Conservation (phyloP, 2,888 invertebrate species). For the Agelastica alni region DNA sequence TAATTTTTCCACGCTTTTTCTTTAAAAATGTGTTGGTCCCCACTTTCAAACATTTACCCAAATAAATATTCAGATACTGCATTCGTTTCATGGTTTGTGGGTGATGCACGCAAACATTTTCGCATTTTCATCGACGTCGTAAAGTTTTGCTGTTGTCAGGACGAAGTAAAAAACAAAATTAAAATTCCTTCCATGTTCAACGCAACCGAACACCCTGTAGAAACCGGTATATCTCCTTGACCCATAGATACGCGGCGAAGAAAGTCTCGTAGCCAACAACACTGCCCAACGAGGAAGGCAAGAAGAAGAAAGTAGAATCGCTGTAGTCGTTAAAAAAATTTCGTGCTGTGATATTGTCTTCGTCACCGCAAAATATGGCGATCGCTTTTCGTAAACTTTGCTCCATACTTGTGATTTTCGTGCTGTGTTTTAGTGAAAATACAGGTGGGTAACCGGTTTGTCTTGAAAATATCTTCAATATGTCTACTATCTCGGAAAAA, state of each 20-base stretch:
- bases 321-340: conserved; percentile 23
- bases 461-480: too few relatives aligned
- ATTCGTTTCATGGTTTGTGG: too few relatives aligned
- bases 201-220: conserved; percentile 12
- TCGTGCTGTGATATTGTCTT: conserved; percentile 37
- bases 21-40: too few relatives aligned
- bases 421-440: conserved; percentile 29
- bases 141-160: too few relatives aligned
- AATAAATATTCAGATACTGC: too few relatives aligned
- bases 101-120: too few relatives aligned
- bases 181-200: conserved; percentile 1
- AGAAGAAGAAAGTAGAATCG: conserved; percentile 42
- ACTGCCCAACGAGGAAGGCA: conserved; percentile 41
- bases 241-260: conserved; percentile 44
- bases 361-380: conserved; percentile 30
- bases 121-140: too few relatives aligned
- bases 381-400: conserved; percentile 29
- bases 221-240: conserved; percentile 45
- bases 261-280: conserved; percentile 41
- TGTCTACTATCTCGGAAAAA: too few relatives aligned
- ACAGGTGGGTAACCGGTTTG: conserved; percentile 19
- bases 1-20: too few relatives aligned
- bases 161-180: conserved; percentile 6
- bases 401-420: conserved; percentile 31
- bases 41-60: too few relatives aligned